A percentile compares a stretch with the other conserved stretches of the same genome.
Evolutionary conservation across 92 coral and sea anemone genomes (phyloP).

Genomic region (Diadumene lineata): DNA sequence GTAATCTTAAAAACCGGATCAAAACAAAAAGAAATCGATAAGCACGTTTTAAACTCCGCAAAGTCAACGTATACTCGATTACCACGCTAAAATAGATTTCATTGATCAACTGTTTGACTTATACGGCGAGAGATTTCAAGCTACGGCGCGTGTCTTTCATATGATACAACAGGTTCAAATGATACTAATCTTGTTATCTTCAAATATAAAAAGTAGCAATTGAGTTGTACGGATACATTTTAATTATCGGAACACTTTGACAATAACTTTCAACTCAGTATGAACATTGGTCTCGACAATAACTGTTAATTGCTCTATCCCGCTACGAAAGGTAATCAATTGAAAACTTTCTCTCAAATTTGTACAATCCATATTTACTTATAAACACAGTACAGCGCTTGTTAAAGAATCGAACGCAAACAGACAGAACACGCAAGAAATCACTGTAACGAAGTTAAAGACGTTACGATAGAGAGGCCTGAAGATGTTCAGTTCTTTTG

Average conservation of each 20-base stretch:
- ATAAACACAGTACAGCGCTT: neutral
- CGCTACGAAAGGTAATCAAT: neutral
- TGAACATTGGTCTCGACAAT: neutral
- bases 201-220: slow-evolving; percentile 44
- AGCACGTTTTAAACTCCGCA: too few relatives aligned
- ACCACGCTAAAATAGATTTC: neutral
- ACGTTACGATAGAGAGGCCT: too few relatives aligned
- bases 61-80: neutral
- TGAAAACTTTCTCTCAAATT: neutral
- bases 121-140: too few relatives aligned
- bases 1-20: neutral
- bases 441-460: too few relatives aligned
- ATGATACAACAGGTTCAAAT: slow-evolving; percentile 7
- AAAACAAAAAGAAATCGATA: neutral
- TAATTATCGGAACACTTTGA: slow-evolving; percentile 39
- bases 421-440: neutral
- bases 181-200: slow-evolving; percentile 32
- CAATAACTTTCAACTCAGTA: slow-evolving; percentile 29
- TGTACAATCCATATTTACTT: neutral
- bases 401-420: neutral
- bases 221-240: slow-evolving; percentile 37
- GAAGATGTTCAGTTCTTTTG: neutral
- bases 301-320: neutral
- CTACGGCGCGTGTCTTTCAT: slow-evolving; percentile 1
- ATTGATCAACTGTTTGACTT: neutral